Evolutionary conservation across 2,888 invertebrate species (phyloP), one percentile per base, ranked within the genome.

Genomic region (Cantharis flavilabris): DNA sequence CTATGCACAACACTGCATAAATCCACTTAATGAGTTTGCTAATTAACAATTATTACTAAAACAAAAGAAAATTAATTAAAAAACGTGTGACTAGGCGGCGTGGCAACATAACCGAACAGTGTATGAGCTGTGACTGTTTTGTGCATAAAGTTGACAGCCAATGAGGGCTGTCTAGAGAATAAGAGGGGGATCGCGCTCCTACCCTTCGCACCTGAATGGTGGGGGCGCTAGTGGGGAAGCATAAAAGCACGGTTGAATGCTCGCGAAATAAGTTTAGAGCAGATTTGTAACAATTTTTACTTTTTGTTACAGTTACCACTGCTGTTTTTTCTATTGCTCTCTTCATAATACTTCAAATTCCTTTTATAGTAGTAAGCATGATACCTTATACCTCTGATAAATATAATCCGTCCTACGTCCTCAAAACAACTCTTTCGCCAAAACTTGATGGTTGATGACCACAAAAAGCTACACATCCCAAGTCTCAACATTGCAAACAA

Each of bases 51-150:
- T 70, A 77, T 71, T 73, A 71, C 71, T 71, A 62, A 65, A 26
- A 63, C 18, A 71, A 76, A 64, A 71, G 20, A 70, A 76, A 72
- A 77, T 76, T 73, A 78, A 75, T 72, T 78, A 64, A 72, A 76
- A 75, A 86, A 86, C 87, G 86, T 87, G 87, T 84, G 84, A 85
- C 84, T 84, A 85, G 86, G 85, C 85, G 84, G 84, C 86, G 86
- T 86, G 86, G 86, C 88, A 88, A 88, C 88, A 87, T 88, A 85
- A 87, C 87, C 86, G 86, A 86, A 86, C 87, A 87, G 85, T 84
- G 86, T 87, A 86, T 85, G 86, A 85, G 85, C 88, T 88, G 88
- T 86, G 86, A 88, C 88, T 88, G 88, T 87, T 87, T 87, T 87
- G 86, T 87, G 87, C 87, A 86, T 88, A 87, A 86, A 87, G 86